Evolutionary conservation across 1,140 invertebrate species (phyloP), one percentile per base, ranked within the genome.

Genomic region (Helicoverpa armigera): DNA sequence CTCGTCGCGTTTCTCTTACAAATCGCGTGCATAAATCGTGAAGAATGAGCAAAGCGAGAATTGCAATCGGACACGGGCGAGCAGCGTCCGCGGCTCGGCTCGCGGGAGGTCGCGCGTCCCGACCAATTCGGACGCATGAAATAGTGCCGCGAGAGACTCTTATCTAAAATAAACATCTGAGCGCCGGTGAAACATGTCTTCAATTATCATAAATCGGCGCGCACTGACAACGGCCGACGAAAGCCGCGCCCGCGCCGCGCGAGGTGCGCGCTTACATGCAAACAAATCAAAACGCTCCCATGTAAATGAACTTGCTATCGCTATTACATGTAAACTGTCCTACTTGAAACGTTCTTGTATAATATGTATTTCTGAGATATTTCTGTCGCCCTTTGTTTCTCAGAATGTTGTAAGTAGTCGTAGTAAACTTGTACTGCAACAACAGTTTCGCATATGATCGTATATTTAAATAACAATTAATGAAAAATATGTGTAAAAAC

Each of bases 151-250:
- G 85, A 87, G 88, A 87, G 80, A 70, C 79, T 89, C 90, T 95
- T 94, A 95, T 95, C 94, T 94, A 94, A 94, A 95, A 95, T 95
- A 95, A 95, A 95, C 92, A 95, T 95, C 92, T 88, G 89, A 91
- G 87, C 91, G 88, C 88, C 92, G 90, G 91, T 93, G 92, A 93
- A 94, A 94, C 94, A 94, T 91, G 92, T 89, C 91, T 95, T 94
- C 92, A 95, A 95, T 95, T 95, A 95, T 94, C 92, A 94, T 95
- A 95, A 95, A 95, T 95, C 93, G 92, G 89, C 87, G 89, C 84
- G 86, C 85, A 90, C 91, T 91, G 93, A 93, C 93, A 89, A 82
- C 89, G 89, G 74, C 87, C 87, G 92, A 92, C 86, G 90, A 94
- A 89, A 91, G 87, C 89, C 91, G 89, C 90, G 89, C 90, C 58